phyloP scores from a whole-genome alignment of 1,140 invertebrate species.

The Hestina assimilis region DNA sequence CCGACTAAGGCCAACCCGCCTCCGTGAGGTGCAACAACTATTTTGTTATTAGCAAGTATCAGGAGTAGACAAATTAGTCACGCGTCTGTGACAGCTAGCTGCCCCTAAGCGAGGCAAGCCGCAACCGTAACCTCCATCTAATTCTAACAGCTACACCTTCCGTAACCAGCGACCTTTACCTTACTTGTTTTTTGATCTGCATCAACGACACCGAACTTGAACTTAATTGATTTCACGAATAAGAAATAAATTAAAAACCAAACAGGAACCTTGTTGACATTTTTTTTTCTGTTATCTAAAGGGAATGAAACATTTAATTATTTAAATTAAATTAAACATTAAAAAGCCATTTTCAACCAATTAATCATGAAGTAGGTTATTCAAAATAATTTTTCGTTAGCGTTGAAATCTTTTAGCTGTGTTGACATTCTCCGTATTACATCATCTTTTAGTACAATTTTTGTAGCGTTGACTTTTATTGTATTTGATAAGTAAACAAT shows the following conservation, averaged over 20 bases:
- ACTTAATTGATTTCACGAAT: neutral
- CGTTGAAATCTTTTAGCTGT: neutral
- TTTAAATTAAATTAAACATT: no score
- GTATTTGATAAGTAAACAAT: no score
- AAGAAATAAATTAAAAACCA: neutral
- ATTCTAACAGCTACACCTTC: constrained; percentile 9
- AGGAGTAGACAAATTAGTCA: neutral
- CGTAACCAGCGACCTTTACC: constrained; percentile 6
- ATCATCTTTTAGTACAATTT: neutral
- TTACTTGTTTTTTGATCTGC: constrained; percentile 3
- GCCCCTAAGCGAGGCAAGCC: constrained; percentile 9
- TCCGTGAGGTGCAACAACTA: no score
- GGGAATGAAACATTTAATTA: no score
- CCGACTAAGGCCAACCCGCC: no score
- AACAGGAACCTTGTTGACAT: neutral
- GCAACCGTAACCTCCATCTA: constrained; percentile 11
- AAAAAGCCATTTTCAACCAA: neutral
- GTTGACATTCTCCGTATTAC: neutral
- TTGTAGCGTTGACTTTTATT: no score
- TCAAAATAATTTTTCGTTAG: no score
- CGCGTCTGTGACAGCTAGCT: neutral
- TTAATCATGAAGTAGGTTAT: neutral
- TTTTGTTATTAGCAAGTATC: no score
- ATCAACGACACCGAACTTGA: neutral
- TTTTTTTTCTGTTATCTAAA: no score